phyloP scores from a whole-genome alignment of 2,888 invertebrate genomes.

The Phaedon cochleariae region DNA sequence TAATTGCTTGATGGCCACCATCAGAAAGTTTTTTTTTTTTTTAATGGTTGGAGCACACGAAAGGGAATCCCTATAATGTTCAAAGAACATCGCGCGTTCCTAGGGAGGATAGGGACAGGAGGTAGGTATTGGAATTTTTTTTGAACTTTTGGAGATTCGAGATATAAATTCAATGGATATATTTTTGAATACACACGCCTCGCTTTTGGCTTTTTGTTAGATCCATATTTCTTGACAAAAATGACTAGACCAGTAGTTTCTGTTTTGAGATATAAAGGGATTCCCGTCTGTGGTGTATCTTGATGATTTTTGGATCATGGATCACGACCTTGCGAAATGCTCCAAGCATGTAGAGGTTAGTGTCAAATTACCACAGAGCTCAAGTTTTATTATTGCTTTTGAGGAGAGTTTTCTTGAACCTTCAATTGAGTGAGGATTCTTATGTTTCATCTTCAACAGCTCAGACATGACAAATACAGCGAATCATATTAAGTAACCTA shows the following conservation, averaged over 20 bases:
- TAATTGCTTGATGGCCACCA: neutral
- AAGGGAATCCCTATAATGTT: too few species aligned
- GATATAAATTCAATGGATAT: constrained; percentile 1
- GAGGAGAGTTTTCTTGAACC: constrained; percentile 30
- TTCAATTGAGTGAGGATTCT: constrained; percentile 24
- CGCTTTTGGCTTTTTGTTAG: constrained; percentile 1
- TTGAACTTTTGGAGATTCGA: too few species aligned
- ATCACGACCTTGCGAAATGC: neutral
- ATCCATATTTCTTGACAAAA: constrained; percentile 11
- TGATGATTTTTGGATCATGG: neutral
- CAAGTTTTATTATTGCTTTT: constrained; percentile 13
- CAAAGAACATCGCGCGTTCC: too few species aligned
- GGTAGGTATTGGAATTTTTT: too few species aligned
- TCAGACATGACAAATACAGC: neutral
- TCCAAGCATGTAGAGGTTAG: neutral
- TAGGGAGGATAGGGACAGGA: too few species aligned
- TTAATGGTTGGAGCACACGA: too few species aligned
- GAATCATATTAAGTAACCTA: too few species aligned
- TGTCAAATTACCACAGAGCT: neutral
- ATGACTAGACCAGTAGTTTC: neutral
- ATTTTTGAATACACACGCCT: constrained; percentile 15
- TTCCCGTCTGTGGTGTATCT: neutral
- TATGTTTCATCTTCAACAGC: constrained; percentile 35
- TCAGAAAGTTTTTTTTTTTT: too few species aligned
- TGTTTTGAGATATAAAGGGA: neutral